Evolutionary conservation across 1,140 invertebrate genomes (phyloP).

Genomic region (Probaryconus sp.): DNA sequence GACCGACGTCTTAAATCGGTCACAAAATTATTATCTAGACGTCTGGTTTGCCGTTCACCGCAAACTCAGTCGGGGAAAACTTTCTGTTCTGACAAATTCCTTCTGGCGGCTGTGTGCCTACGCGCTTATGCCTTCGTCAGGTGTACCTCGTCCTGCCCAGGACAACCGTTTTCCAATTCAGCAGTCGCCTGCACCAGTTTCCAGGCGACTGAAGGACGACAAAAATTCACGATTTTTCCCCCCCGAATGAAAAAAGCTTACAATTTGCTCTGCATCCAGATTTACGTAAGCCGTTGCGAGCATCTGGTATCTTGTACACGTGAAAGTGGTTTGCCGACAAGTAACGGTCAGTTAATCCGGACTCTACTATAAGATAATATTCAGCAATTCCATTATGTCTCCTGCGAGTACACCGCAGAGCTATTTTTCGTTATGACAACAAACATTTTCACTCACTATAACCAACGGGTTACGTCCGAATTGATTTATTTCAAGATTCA

Average conservation of each 20-base stretch:
- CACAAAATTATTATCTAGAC: conserved; percentile 26
- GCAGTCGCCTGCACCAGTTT: not conserved
- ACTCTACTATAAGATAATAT: conserved; percentile 68
- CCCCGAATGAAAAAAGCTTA: conserved; percentile 12
- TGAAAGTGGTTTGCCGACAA: conserved; percentile 72
- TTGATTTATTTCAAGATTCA: conserved; percentile 1
- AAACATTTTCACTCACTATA: not conserved
- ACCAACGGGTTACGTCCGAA: not conserved
- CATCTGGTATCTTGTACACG: conserved; percentile 70
- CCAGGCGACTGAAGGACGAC: conserved; percentile 16
- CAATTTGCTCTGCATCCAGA: conserved; percentile 36
- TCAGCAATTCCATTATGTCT: conserved; percentile 65
- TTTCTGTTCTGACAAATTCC: conserved; percentile 37
- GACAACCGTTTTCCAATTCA: not conserved
- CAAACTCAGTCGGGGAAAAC: conserved; percentile 12
- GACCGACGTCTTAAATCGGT: conserved; percentile 7
- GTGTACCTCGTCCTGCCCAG: conserved; percentile 6
- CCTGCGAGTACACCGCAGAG: conserved; percentile 17
- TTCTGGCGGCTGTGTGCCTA: not conserved
- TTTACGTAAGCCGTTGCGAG: conserved; percentile 72
- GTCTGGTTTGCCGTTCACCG: conserved; percentile 27
- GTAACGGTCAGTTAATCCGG: conserved; percentile 74
- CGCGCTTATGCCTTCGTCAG: conserved; percentile 5
- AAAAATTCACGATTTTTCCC: conserved; percentile 44
- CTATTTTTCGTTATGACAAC: conserved; percentile 23